Evolutionary conservation across 37 sponge, comb jelly and placozoan genomes (phyloP).

Genomic region (Tethya wilhelma): DNA sequence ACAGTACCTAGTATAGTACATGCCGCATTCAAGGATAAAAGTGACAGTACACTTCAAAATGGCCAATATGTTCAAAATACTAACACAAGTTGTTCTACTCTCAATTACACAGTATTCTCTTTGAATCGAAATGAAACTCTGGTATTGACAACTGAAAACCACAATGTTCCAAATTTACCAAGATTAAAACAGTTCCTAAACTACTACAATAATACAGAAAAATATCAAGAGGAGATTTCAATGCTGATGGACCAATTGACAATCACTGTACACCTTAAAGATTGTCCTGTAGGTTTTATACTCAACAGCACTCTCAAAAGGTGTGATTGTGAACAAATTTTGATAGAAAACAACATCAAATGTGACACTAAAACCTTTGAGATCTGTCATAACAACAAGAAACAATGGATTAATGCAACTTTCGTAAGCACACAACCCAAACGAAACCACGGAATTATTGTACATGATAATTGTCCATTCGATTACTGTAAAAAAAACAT

Average conservation of each 20-base stretch:
- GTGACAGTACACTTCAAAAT: background rate
- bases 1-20: background rate
- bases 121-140: too few species aligned
- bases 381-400: background rate
- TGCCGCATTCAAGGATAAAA: background rate
- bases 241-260: background rate
- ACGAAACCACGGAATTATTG: background rate
- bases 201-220: background rate
- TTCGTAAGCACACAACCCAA: background rate
- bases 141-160: background rate
- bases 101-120: background rate
- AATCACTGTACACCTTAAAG: background rate
- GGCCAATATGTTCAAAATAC: background rate
- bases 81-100: background rate
- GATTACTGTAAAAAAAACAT: background rate
- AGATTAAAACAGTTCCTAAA: background rate
- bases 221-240: background rate
- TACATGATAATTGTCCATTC: background rate
- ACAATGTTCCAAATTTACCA: background rate
- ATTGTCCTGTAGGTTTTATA: background rate
- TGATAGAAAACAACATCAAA: background rate
- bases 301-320: background rate
- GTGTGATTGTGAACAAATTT: background rate
- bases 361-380: background rate
- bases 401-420: background rate